Conservation (phyloP, 2,113 vertebrate genomes). For the Pachycephala philippinensis region DNA sequence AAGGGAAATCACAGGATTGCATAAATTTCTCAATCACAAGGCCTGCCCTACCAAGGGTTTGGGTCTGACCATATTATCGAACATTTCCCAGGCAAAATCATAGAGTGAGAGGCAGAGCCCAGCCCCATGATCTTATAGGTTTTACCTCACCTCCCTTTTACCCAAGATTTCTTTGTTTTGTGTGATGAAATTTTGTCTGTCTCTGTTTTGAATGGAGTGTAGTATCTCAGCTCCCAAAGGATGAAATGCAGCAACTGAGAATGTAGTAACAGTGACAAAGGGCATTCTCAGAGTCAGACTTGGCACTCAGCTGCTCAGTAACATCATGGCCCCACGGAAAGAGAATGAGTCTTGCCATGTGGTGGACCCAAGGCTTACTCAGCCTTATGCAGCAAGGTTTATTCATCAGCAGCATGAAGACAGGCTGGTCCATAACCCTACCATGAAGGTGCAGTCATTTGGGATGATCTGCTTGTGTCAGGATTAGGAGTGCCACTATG, state of each 20-base stretch:
- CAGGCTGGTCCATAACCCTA: not conserved
- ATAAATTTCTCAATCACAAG: not conserved
- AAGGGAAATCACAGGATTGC: not conserved
- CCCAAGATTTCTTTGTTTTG: not conserved
- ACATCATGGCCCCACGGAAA: not conserved
- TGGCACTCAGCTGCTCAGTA: not conserved
- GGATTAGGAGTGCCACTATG: not conserved
- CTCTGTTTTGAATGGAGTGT: not conserved
- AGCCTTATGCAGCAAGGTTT: not conserved
- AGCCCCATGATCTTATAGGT: not conserved
- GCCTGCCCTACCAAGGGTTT: not conserved
- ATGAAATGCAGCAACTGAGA: rapidly evolving
- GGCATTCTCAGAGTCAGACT: not conserved
- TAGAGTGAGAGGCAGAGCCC: not conserved
- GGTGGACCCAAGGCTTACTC: not conserved
- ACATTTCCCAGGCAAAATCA: not conserved
- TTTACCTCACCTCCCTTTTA: not conserved
- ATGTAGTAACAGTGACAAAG: not conserved
- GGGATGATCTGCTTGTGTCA: not conserved
- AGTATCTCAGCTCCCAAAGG: not conserved
- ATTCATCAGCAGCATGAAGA: not conserved
- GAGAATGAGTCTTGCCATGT: not conserved
- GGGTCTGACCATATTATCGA: not conserved
- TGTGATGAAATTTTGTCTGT: not conserved
- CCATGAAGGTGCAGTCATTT: not conserved